phyloP scores from a whole-genome alignment of 2,797 vertebrate species.

The Ara ararauna region DNA sequence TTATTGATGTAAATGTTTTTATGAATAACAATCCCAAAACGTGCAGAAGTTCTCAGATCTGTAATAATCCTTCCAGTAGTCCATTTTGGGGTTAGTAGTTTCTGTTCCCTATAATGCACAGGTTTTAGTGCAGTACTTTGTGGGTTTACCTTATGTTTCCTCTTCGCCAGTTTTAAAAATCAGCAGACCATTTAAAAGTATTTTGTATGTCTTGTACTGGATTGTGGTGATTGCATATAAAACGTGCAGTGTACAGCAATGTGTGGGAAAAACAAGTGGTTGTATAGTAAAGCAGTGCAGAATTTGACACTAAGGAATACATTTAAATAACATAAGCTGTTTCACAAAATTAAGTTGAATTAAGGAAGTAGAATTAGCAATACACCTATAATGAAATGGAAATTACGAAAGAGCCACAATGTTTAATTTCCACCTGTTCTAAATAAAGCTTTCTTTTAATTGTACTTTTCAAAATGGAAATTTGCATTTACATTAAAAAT shows the following conservation, averaged over 20 bases:
- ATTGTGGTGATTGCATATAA: not conserved
- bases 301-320: constrained; percentile 1
- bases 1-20: not conserved
- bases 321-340: not conserved
- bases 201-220: not conserved
- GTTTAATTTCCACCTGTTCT: constrained; percentile 29
- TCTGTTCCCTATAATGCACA: not conserved
- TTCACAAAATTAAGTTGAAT: constrained; percentile 26
- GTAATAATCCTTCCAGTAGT: not conserved
- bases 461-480: constrained; percentile 4
- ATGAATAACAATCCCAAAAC: not conserved
- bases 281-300: not conserved
- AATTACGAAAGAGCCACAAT: not conserved
- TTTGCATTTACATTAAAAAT: not conserved
- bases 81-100: not conserved
- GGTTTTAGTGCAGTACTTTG: not conserved
- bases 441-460: constrained; percentile 16
- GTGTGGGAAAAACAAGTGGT: not conserved
- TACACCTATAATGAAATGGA: not conserved
- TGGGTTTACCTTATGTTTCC: not conserved
- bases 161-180: not conserved
- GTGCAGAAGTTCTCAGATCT: not conserved
- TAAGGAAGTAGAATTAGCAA: constrained; percentile 37
- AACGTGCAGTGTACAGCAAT: not conserved
- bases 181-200: not conserved